Percentiles rank a stretch among this genome's conserved stretches.
These are phyloP conservation scores for Congeria kusceri DNA, from an alignment of 2,888 invertebrate species.

Conservation along the genomic window DNA sequence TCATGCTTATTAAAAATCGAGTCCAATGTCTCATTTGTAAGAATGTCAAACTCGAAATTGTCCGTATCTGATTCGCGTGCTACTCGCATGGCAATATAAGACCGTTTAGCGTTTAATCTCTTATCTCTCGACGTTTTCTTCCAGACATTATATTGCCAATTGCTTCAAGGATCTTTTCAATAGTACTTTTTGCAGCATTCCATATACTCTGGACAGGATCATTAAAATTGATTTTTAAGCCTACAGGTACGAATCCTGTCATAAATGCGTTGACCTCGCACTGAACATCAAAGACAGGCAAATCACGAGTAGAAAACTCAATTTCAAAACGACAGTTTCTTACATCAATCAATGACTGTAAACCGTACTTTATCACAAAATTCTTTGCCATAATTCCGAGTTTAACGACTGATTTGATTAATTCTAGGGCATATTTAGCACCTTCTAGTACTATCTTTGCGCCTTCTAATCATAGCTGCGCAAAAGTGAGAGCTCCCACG, in stretches of 20 bases:
- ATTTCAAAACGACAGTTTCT: constrained; percentile 6
- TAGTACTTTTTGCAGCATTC: neutral
- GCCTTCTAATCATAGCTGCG: constrained; percentile 31
- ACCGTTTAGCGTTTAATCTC: neutral
- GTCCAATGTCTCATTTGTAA: neutral
- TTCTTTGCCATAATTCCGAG: constrained; percentile 33
- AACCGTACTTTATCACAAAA: constrained; percentile 34
- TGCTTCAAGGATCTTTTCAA: neutral
- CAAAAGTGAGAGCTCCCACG: constrained; percentile 33
- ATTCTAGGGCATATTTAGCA: constrained; percentile 40
- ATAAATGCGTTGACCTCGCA: constrained; percentile 3
- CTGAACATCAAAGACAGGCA: constrained; percentile 1
- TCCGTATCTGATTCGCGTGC: neutral
- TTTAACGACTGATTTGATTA: constrained; percentile 34
- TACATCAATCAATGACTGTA: constrained; percentile 11
- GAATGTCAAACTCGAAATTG: neutral
- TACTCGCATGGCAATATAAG: neutral
- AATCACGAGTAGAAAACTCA: neutral
- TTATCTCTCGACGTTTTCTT: constrained; percentile 1
- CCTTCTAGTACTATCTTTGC: constrained; percentile 36
- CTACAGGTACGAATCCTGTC: neutral
- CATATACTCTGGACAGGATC: constrained; percentile 2
- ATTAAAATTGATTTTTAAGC: neutral
- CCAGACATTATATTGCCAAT: neutral
- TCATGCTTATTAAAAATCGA: neutral